Evolutionary conservation across 2,888 invertebrate genomes (phyloP), one percentile per base, ranked within the genome.

Genomic region (Drosophila limbata): DNA sequence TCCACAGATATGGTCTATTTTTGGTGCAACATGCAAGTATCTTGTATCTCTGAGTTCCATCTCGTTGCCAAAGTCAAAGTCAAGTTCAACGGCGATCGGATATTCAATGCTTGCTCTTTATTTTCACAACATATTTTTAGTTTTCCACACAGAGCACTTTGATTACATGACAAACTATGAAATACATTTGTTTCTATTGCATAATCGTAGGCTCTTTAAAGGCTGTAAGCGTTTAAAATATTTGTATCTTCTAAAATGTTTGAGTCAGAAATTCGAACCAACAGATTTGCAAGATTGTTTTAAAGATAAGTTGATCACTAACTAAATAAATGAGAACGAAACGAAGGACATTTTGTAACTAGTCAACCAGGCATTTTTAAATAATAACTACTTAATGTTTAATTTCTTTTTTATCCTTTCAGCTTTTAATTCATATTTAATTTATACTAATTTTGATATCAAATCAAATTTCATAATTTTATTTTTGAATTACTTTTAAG

Each of bases 31-130:
- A 67, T 57, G 21, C 56, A 28, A 9, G 56, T 44, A 51, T 50
- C 40, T 42, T 60, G 40, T 40, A 62, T 52, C 59, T 53, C 47
- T 19, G 25, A 45, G 25, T 35, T 52, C 17, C 48, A 21, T 50
- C 42, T 42, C 35, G 17, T 31, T 73, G 47, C 72, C 69, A 77
- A 62, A 77, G 59, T 77, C 70, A 84, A 84, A 89, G 89, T 84
- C 84, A 84, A 84, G 84, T 84, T 84, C 84, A 84, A 71, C 77
- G 68, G 61, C 72, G 78, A 86, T 74, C 84, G 77, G 17, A 59
- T 42, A 50, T 40, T 56, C 19, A 42, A 33, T 40, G 31, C 13
- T 31, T 19, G 2, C 8, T 44, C 35, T 65, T 35, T 53, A 53
- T 25, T 61, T 39, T 13, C 35, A 39, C 63, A 42, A 53, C 69